Percentiles rank a stretch among this genome's conserved stretches.
phyloP scores from a whole-genome alignment of 2,113 vertebrate species.

The Mastomys natalensis region DNA sequence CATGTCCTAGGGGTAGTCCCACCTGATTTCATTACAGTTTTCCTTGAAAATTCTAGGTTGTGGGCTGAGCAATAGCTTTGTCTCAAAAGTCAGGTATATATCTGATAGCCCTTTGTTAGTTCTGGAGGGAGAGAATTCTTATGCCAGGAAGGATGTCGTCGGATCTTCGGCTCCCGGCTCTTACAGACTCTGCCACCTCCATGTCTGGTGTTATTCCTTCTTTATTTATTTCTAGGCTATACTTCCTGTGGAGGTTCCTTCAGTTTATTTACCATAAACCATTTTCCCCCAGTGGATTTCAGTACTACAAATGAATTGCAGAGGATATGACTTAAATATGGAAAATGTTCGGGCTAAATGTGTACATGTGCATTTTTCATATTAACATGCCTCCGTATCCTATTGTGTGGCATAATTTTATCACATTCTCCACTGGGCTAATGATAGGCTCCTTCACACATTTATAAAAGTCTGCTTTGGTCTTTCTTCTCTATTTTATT shows the following conservation, averaged over 20 bases:
- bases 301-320: not conserved
- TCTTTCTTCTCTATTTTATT: constrained; percentile 38
- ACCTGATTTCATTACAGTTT: not conserved
- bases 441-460: constrained; percentile 54
- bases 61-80: not conserved
- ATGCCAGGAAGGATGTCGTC: constrained; percentile 2
- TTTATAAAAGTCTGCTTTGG: constrained; percentile 59
- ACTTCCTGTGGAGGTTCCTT: constrained; percentile 68
- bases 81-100: not conserved
- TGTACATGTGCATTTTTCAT: constrained; percentile 62
- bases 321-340: constrained; percentile 28
- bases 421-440: constrained; percentile 56
- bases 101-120: constrained; percentile 30
- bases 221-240: not conserved
- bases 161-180: constrained; percentile 34
- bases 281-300: constrained; percentile 63
- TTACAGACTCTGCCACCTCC: not conserved
- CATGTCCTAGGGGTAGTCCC: not conserved
- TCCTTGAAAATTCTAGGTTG: not conserved
- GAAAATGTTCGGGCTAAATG: constrained; percentile 11
- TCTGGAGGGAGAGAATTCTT: not conserved
- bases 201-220: not conserved
- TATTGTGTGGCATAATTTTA: constrained; percentile 50
- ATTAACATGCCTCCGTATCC: not conserved
- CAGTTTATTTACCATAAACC: constrained; percentile 81